These are phyloP conservation scores for Thalassoma bifasciatum DNA, from an alignment of 2,113 vertebrate genomes.

Conservation along the genomic window DNA sequence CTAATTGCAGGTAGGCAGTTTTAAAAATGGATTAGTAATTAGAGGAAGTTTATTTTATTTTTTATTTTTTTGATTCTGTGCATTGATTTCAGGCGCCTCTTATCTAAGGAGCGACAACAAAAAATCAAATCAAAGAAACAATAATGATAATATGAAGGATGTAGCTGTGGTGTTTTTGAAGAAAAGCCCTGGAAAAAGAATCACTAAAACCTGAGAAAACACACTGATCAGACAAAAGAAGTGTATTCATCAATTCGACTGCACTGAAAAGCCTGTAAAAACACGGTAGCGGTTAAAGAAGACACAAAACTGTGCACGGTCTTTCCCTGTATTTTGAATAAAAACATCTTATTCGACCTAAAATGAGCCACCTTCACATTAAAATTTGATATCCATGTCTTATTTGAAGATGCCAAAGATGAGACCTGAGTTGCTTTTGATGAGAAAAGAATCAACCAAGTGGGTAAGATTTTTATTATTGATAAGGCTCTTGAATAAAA, in stretches of 20 bases:
- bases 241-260: not conserved
- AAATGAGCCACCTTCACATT: too few relatives aligned
- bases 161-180: not conserved
- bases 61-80: slow-evolving; percentile 13
- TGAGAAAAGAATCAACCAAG: too few relatives aligned
- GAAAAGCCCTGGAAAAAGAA: not conserved
- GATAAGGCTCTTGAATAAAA: too few relatives aligned
- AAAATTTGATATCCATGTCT: too few relatives aligned
- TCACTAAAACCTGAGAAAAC: not conserved
- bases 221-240: not conserved
- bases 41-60: not conserved
- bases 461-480: too few relatives aligned
- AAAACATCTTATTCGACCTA: too few relatives aligned
- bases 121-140: not conserved
- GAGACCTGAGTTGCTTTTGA: too few relatives aligned
- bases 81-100: not conserved
- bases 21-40: slow-evolving; percentile 37
- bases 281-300: too few relatives aligned
- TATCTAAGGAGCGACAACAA: slow-evolving; percentile 2
- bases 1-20: slow-evolving; percentile 46
- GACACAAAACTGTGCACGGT: too few relatives aligned
- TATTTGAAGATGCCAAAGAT: too few relatives aligned
- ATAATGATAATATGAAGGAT: slow-evolving; percentile 1
- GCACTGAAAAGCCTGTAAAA: too few relatives aligned
- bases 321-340: too few relatives aligned